Base-by-base conservation (phyloP, 2,797 vertebrate genomes). In the Miichthys miiuy region DNA sequence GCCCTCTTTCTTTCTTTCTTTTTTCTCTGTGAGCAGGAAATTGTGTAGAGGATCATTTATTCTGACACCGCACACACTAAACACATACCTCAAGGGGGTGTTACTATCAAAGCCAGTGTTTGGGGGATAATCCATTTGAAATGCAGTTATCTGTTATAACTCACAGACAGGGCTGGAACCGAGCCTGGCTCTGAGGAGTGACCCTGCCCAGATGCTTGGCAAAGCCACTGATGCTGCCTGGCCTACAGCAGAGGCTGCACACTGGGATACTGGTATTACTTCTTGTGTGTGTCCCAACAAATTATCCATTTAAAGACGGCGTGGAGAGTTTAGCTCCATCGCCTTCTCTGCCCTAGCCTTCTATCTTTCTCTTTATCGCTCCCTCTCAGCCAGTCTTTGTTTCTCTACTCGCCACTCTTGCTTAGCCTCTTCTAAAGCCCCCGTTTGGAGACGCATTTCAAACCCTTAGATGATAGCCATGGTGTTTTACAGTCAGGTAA, bases 201-300 rank as follows among this genome's bases (percentile, higher is more conserved):
- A 88, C 87, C 75, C 82, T 72, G 88, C 84, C 86, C 89, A 89
- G 92, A 91, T 93, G 87, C 92, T 92, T 91, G 92, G 92, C 91
- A 88, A 82, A 56, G 65, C 23, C 71, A 30, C 73, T 58, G 62
- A 78, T 21, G 76, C 86, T 86, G 87, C 82, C 75, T 86, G 88
- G 81, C 90, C 91, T 87, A 84, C 86, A 90, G 90, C 89, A 68
- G 67, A 75, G 77, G 75, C 90, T 89, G 80, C 88, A 80, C 87
- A 80, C 80, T 80, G 79, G 89, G 89, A 87, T 77, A 77, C 84
- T 81, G 78, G 62, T 90, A 75, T 85, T 83, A 88, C 85, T 83
- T 89, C 79, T 72, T 81, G 80, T 87, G 81, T 77, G 86, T 89
- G 86, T 91, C 82, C 79, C 77, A 85, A 80, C 78, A 91, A 90